Evolutionary conservation across 2,113 vertebrate species (phyloP), one percentile per base, ranked within the genome.

Genomic region (Paedocypris sp.): DNA sequence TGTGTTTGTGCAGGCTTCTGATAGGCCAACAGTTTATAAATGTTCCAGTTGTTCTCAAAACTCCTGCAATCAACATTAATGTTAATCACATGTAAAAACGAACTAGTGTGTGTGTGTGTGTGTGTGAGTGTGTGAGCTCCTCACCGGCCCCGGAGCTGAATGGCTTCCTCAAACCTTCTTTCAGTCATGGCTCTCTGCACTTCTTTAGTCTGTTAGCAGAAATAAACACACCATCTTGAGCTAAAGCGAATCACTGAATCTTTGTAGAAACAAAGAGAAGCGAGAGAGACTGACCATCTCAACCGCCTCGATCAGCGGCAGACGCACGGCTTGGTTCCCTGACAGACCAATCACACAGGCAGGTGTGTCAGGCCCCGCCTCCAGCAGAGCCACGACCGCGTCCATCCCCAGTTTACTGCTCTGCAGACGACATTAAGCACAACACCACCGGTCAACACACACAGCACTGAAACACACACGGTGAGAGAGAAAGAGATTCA

Each of bases 11-110:
- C 72, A 0, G 80, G 72, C 43, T 89, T 96, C 71, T 91, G 86
- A 73, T 89, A 89, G 0, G 92, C 83, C 12, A 98, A 80, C 38
- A 91, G 80, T 60, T 91, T 94, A 77, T 94, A 97, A 50, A 91
- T 96, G 63, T 88, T 93, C 91, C 85, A 97, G 79, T 98, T 98
- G 79, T 91, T 97, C 73, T 94, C 90, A 69, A 98, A 98, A 75
- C 89, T 97, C 90, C 94, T 98, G 63, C 22, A 74, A 83, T 12
- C 13, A 53, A 12, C 3, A 26, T 18, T 25, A 49, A 33, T 51
- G 33, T 47, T 18, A 41, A 2, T 19, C 25, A 16, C 3, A 12
- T 7, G 16, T n/a, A n/a, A n/a, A n/a, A n/a, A n/a, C n/a, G n/a
- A n/a, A n/a, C n/a, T n/a, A n/a, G n/a, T n/a, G n/a, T n/a, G n/a